phyloP scores from a whole-genome alignment of 2,113 vertebrate species.

The Morone saxatilis region DNA sequence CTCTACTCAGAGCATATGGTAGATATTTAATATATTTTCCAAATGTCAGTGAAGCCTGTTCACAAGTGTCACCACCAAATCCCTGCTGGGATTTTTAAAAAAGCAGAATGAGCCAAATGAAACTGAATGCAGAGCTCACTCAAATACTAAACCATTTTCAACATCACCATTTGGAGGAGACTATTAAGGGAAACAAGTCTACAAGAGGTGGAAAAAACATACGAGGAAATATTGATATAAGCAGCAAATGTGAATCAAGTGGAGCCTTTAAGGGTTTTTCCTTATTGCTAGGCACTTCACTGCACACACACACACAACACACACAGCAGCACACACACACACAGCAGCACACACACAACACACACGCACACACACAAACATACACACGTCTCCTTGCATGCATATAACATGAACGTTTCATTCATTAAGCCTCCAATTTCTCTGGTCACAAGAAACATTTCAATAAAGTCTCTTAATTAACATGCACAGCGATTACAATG shows the following conservation, averaged over 20 bases:
- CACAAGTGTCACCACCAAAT: constrained; percentile 69
- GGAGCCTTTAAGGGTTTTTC: constrained; percentile 26
- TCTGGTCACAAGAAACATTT: constrained; percentile 76
- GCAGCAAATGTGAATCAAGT: constrained; percentile 48
- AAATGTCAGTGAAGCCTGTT: constrained; percentile 65
- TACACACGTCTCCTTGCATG: not conserved
- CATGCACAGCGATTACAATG: constrained; percentile 82
- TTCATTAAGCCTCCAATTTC: constrained; percentile 78
- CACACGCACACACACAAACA: not conserved
- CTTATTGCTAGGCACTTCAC: constrained; percentile 4
- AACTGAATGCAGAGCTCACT: constrained; percentile 42
- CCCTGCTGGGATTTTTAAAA: constrained; percentile 52
- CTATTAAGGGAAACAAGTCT: constrained; percentile 44
- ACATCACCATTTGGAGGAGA: constrained; percentile 35
- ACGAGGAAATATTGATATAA: constrained; percentile 35
- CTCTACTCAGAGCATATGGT: constrained; percentile 69
- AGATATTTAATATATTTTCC: constrained; percentile 67
- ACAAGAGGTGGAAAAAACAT: not conserved
- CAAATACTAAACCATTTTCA: constrained; percentile 35
- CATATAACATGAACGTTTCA: constrained; percentile 49
- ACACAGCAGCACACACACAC: not conserved
- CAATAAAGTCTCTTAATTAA: constrained; percentile 85
- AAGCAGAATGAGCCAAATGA: constrained; percentile 36
- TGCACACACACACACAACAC: not conserved
- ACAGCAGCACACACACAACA: no score